Evolutionary conservation across 2,888 invertebrate genomes (phyloP).

Genomic region (Leptinotarsa rubiginosa): DNA sequence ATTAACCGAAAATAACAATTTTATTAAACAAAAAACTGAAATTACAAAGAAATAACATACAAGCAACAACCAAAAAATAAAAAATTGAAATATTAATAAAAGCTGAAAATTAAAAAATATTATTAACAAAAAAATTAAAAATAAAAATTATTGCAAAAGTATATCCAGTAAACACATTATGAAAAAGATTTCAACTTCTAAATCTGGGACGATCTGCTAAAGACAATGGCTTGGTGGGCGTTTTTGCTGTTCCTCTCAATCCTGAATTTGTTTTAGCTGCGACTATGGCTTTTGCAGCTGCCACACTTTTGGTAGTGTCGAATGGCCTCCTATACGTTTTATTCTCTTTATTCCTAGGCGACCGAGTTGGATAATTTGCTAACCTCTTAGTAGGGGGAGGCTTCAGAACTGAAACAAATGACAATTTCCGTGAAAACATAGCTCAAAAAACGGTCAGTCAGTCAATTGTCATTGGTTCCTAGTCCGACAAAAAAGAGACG

Average conservation of each 20-base stretch:
- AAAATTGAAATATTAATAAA: too few species aligned
- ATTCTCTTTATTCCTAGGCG: conserved; percentile 10
- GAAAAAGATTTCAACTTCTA: conserved; percentile 23
- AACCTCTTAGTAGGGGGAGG: conserved; percentile 15
- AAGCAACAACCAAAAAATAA: too few species aligned
- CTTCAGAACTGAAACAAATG: conserved; percentile 20
- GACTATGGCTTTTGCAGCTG: conserved; percentile 7
- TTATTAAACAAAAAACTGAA: too few species aligned
- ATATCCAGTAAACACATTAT: neutral
- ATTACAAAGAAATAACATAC: too few species aligned
- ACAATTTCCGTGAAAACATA: neutral
- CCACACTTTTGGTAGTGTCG: conserved; percentile 21
- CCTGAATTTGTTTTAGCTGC: conserved; percentile 15
- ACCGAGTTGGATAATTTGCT: neutral
- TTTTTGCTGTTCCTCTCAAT: conserved; percentile 27
- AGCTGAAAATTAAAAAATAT: too few species aligned
- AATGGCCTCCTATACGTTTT: conserved; percentile 8
- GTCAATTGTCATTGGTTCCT: conserved; percentile 17
- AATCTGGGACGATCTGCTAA: conserved; percentile 35
- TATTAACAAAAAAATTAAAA: too few species aligned
- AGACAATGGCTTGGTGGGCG: conserved; percentile 22
- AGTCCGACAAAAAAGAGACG: neutral
- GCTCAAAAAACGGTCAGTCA: neutral
- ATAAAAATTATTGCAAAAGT: conserved; percentile 35
- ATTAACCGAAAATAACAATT: too few species aligned